Conservation (phyloP, 2,888 invertebrate genomes). For the Cheilosia urbana region DNA sequence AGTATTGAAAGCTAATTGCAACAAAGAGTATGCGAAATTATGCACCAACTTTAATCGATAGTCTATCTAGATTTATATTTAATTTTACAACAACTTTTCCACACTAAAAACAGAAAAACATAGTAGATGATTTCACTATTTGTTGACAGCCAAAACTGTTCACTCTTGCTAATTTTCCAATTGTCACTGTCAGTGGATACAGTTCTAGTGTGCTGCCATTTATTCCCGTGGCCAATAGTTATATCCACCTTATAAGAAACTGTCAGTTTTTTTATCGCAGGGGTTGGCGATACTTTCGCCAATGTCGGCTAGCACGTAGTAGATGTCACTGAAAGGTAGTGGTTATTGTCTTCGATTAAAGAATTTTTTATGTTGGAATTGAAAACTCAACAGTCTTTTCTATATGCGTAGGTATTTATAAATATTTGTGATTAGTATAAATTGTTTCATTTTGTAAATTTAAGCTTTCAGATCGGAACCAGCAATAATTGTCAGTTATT, state of each 20-base stretch:
- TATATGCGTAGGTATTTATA: too few species aligned
- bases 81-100: constrained; percentile 39
- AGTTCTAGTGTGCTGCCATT: constrained; percentile 49
- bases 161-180: constrained; percentile 64
- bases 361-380: too few species aligned
- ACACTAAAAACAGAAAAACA: constrained; percentile 51
- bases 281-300: constrained; percentile 11
- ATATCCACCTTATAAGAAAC: constrained; percentile 10
- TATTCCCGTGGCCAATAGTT: neutral
- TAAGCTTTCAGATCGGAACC: too few species aligned
- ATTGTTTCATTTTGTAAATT: too few species aligned
- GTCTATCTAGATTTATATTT: neutral
- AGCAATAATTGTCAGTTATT: too few species aligned
- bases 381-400: too few species aligned
- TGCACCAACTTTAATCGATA: constrained; percentile 1
- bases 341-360: neutral
- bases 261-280: neutral
- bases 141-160: constrained; percentile 69
- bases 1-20: neutral
- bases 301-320: rapidly evolving
- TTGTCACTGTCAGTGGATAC: constrained; percentile 62
- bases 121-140: constrained; percentile 49
- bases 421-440: too few species aligned
- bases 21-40: neutral
- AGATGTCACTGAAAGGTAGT: neutral